These are phyloP conservation scores for Dasyurus viverrinus DNA, from an alignment of 2,113 vertebrate genomes.

Conservation along the genomic window DNA sequence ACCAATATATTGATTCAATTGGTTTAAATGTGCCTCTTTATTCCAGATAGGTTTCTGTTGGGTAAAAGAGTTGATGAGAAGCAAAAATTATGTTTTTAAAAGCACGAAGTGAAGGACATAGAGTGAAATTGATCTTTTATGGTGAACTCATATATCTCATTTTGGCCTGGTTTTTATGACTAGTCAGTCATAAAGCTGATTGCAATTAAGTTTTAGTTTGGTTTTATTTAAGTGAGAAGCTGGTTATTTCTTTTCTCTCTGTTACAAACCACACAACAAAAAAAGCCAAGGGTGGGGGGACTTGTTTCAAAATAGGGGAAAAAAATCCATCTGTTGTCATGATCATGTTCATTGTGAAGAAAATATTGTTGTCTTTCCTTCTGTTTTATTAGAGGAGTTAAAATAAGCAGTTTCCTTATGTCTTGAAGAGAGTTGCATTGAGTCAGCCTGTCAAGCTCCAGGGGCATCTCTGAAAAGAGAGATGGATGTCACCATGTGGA, in stretches of 20 bases:
- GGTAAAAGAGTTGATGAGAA: background rate
- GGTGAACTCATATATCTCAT: background rate
- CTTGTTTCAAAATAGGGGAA: slow-evolving; percentile 12
- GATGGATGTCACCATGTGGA: slow-evolving; percentile 75
- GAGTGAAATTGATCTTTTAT: background rate
- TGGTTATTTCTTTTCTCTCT: background rate
- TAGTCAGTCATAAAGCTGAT: background rate
- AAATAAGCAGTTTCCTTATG: slow-evolving; percentile 61
- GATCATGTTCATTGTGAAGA: slow-evolving; percentile 41
- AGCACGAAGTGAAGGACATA: background rate
- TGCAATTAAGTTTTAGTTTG: background rate
- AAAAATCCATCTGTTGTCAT: slow-evolving; percentile 40
- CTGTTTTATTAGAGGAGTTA: slow-evolving; percentile 57
- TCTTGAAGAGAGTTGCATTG: slow-evolving; percentile 49
- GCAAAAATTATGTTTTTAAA: background rate
- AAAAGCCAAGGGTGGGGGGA: slow-evolving; percentile 8
- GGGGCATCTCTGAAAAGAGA: slow-evolving; percentile 67
- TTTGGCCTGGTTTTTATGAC: background rate
- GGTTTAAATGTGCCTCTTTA: background rate
- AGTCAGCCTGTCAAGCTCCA: slow-evolving; percentile 52
- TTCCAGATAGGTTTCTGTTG: background rate
- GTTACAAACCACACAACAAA: background rate
- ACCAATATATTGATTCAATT: background rate
- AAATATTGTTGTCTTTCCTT: slow-evolving; percentile 49
- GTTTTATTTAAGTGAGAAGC: background rate